Conservation (phyloP, 2,797 vertebrate species). For the Scomberomorus guttatus region DNA sequence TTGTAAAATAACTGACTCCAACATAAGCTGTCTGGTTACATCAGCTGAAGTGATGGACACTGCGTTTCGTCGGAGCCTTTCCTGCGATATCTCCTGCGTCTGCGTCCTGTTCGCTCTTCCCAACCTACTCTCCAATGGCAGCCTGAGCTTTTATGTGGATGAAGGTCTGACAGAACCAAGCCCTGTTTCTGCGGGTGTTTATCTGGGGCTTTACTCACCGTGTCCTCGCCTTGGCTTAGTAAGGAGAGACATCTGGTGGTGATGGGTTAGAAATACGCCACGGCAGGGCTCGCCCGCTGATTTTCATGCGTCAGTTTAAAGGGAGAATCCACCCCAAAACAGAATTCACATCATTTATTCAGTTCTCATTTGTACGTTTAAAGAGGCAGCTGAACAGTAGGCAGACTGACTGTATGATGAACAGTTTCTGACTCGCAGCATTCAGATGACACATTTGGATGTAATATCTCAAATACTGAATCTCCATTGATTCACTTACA, state of each 20-base stretch:
- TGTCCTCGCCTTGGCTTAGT: slow-evolving; percentile 30
- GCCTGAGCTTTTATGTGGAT: slow-evolving; percentile 71
- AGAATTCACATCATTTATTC: too few relatives aligned
- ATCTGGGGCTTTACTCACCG: slow-evolving; percentile 39
- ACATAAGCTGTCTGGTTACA: slow-evolving; percentile 66
- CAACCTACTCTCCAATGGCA: slow-evolving; percentile 75
- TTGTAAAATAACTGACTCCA: slow-evolving; percentile 63
- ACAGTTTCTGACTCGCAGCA: too few relatives aligned
- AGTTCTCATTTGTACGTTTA: background rate
- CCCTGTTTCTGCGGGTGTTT: slow-evolving; percentile 84
- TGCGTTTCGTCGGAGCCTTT: slow-evolving; percentile 61
- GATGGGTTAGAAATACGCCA: background rate
- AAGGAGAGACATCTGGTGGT: slow-evolving; percentile 77
- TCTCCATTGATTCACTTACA: too few relatives aligned
- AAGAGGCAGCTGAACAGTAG: background rate
- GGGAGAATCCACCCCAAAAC: background rate
- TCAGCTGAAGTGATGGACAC: slow-evolving; percentile 71
- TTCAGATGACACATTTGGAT: too few relatives aligned
- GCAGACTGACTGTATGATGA: background rate
- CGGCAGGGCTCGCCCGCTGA: background rate
- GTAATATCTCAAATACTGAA: too few relatives aligned
- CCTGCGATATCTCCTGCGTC: slow-evolving; percentile 79
- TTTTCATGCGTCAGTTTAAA: background rate
- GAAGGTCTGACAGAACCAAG: slow-evolving; percentile 81
- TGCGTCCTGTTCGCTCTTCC: slow-evolving; percentile 68